phyloP scores from a whole-genome alignment of 1,140 invertebrate species.

The Oryzaephilus surinamensis region DNA sequence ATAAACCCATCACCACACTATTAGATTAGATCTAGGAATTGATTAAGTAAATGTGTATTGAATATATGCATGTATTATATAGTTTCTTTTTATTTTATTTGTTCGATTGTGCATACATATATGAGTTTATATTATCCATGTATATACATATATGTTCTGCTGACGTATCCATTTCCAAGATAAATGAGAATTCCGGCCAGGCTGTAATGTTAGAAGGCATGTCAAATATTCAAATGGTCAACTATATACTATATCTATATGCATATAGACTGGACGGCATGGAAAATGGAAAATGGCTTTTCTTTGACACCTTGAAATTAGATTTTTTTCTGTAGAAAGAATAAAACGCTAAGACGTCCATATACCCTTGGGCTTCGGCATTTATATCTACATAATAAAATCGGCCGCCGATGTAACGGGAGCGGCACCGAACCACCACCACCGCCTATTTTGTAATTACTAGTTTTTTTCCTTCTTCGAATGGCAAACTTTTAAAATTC shows the following conservation, averaged over 20 bases:
- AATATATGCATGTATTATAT: conserved; percentile 3
- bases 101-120: no score
- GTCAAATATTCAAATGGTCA: conserved; percentile 29
- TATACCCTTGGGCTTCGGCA: conserved; percentile 27
- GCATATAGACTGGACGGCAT: conserved; percentile 32
- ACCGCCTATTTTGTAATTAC: no score
- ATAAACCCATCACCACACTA: no score
- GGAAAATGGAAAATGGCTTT: conserved; percentile 37
- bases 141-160: no score
- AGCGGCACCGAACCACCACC: no score
- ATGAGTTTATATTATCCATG: no score
- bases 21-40: no score
- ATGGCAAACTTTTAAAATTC: no score
- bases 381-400: conserved; percentile 33
- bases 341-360: conserved; percentile 31
- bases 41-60: not conserved
- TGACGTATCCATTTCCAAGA: not conserved
- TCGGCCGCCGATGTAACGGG: no score
- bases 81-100: not conserved
- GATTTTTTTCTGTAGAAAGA: conserved; percentile 34
- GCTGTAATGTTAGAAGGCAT: no score
- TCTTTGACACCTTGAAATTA: conserved; percentile 40
- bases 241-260: conserved; percentile 31
- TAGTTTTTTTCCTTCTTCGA: no score
- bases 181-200: conserved; percentile 9